Evolutionary conservation across 2,113 vertebrate species (phyloP).

Genomic region (Anoura caudifer): DNA sequence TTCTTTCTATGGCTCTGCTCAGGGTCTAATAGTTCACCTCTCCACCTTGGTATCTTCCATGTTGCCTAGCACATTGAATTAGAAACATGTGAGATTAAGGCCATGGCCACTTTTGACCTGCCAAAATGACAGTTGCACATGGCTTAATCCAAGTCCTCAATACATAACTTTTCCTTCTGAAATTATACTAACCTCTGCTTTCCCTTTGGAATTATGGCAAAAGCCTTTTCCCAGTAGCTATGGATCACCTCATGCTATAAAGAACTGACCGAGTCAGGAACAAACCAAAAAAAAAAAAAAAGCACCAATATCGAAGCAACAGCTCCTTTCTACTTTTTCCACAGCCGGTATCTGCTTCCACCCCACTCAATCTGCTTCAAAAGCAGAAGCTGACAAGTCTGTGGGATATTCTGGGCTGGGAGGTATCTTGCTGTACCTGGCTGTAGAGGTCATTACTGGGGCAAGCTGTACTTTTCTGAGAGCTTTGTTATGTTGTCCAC

Average conservation of each 20-base stretch:
- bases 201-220: background rate
- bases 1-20: background rate
- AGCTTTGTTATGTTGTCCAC: conserved; percentile 71
- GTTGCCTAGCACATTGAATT: background rate
- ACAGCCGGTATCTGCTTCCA: background rate
- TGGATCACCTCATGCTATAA: background rate
- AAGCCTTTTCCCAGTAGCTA: background rate
- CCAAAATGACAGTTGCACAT: background rate
- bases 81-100: background rate
- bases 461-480: conserved; percentile 65
- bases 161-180: background rate
- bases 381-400: background rate
- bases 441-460: conserved; percentile 65
- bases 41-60: background rate
- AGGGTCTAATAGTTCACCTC: background rate
- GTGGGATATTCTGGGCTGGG: background rate
- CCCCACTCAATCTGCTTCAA: background rate
- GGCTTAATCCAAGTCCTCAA: background rate
- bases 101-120: background rate
- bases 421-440: conserved; percentile 61
- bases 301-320: background rate
- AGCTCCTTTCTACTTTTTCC: background rate
- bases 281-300: background rate
- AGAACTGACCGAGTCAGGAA: background rate
- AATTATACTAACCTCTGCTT: background rate